Evolutionary conservation across 2,113 vertebrate species (phyloP).

Genomic region (Bufo gargarizans): DNA sequence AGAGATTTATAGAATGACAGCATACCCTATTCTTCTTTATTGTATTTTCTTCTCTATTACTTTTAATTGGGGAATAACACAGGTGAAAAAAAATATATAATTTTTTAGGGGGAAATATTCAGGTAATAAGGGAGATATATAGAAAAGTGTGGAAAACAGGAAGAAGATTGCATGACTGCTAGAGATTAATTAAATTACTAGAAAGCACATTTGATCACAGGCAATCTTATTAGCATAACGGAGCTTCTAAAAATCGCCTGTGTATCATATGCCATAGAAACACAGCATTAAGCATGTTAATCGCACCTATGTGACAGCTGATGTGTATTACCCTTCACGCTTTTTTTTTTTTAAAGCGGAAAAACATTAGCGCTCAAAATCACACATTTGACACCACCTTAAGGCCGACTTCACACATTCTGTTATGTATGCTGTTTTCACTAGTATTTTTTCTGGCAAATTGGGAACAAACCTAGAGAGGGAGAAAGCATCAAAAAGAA

Average conservation of each 20-base stretch:
- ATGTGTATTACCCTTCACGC: slow-evolving; percentile 1
- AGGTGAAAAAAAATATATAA: no score
- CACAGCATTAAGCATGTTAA: background rate
- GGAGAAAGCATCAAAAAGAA: background rate
- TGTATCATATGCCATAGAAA: background rate
- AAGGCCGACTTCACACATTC: slow-evolving; percentile 12
- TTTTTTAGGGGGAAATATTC: no score
- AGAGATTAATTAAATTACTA: background rate
- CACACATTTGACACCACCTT: slow-evolving; percentile 9
- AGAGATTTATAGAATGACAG: no score
- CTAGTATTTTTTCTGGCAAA: slow-evolving; percentile 2
- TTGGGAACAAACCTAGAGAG: background rate
- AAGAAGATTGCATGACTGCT: background rate
- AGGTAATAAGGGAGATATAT: background rate
- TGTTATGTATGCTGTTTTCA: slow-evolving; percentile 7
- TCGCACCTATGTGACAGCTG: background rate
- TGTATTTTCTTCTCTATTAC: no score
- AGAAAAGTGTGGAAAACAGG: background rate
- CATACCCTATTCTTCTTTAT: no score
- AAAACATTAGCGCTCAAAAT: slow-evolving; percentile 11
- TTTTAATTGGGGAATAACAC: no score
- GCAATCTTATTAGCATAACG: slow-evolving; percentile 4
- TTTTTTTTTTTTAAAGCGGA: background rate
- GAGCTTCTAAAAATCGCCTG: background rate
- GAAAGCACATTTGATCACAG: background rate